Base-by-base conservation (phyloP, 1,140 invertebrate genomes). In the Heliothis subflexa region DNA sequence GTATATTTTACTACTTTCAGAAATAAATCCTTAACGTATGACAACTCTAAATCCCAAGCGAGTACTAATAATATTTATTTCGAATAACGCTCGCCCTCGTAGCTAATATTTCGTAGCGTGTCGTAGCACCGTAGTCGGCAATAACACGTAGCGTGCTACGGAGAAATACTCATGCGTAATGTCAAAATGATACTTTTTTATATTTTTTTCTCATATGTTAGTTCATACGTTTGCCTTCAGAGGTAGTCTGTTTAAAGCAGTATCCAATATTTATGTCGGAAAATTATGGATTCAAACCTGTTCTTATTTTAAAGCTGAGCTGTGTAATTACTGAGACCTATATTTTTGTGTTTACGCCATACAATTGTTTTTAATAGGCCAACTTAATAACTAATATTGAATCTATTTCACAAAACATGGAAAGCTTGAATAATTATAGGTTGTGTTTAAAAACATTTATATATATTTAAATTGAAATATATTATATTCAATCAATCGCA, bases 131-230 rank as follows among this genome's bases (percentile, higher is more conserved):
- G 64, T 68, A 68, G 57, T 21, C 25, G 57, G 66, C 66, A 70
- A 70, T 70, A 70, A 70, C 66, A 52, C 47, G 66, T 52, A 70
- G 66, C 66, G 62, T 66, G 62, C 62, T 66, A 66, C 62, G 66
- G 40, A 50, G 66, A 52, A 70, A 70, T 70, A 70, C 45, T 52
- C 47, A 52, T 28, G 66, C 47, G 66, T 70, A 70, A 50, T 52
- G 47, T 52, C 66, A 70, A 70, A 70, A 70, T 70, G 66, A 70
- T 70, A 28, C 47, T 1, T 68, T 50, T 33, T 33, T 33, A 33
- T 68, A 70, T 52, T 70, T 21, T 52, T 52, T 70, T 25, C 66
- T 13, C 45, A 18, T 16, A 47, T n/a, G 28, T 4, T n/a, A 50
- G 18, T 52, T 52, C 10, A 13, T 52, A 40, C 62, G 66, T 70